These are phyloP conservation scores for Podarcis muralis DNA, from an alignment of 2,113 vertebrate species.

Conservation along the genomic window DNA sequence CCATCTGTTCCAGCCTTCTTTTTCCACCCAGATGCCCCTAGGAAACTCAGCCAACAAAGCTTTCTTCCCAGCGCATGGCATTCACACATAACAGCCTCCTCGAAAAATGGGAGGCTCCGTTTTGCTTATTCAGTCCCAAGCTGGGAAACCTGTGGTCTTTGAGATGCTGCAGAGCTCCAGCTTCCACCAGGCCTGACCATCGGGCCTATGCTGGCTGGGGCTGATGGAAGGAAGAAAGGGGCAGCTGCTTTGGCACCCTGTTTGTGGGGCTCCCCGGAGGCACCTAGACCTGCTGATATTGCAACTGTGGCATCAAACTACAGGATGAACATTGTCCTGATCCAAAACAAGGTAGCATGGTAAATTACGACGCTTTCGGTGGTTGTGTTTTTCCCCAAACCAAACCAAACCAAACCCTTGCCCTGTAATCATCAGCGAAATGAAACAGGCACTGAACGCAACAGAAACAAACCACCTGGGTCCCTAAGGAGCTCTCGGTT, in stretches of 20 bases:
- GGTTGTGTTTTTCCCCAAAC: neutral
- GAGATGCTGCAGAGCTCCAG: too few relatives aligned
- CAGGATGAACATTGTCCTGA: neutral
- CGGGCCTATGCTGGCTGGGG: too few relatives aligned
- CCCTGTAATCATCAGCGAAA: neutral
- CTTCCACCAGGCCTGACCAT: too few relatives aligned
- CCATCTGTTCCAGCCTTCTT: neutral
- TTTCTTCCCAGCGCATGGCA: neutral
- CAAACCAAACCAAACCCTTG: neutral
- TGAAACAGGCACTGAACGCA: neutral
- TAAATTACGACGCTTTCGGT: neutral
- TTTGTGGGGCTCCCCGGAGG: too few relatives aligned
- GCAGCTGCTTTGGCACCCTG: too few relatives aligned
- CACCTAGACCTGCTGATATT: too few relatives aligned
- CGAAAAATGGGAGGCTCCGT: neutral
- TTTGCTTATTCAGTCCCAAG: too few relatives aligned
- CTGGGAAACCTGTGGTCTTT: too few relatives aligned
- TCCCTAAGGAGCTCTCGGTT: too few relatives aligned
- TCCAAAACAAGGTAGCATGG: neutral
- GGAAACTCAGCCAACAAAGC: neutral
- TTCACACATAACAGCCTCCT: neutral
- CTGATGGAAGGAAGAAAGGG: too few relatives aligned
- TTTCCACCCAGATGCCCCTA: neutral
- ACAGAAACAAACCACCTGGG: too few relatives aligned
- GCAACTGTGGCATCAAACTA: too few relatives aligned